Percentiles rank a stretch among this genome's conserved stretches.
Conservation (phyloP, 2,797 vertebrate genomes). For the Nyctibius grandis region DNA sequence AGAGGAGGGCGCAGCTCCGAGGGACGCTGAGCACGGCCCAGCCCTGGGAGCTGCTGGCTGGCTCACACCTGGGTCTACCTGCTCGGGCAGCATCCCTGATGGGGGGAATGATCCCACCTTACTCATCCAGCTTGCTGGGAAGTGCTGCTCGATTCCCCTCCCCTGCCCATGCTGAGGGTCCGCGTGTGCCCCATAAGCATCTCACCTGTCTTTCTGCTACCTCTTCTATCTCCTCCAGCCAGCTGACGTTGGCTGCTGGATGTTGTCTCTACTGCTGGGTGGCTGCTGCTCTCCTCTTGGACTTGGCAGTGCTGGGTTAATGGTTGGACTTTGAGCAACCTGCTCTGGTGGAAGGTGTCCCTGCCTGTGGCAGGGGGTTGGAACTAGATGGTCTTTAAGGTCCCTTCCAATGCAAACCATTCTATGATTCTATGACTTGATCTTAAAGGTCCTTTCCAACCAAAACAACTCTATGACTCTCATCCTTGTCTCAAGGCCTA, state of each 20-base stretch:
- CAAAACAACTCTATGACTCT: too few species aligned
- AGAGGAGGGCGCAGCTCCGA: background rate
- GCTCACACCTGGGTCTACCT: background rate
- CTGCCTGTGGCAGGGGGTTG: too few species aligned
- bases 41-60: background rate
- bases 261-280: background rate
- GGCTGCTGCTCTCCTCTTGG: background rate
- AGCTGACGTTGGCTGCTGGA: fast-evolving
- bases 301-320: too few species aligned
- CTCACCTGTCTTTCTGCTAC: background rate
- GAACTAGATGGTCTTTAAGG: too few species aligned
- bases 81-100: background rate
- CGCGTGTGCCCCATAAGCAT: fast-evolving
- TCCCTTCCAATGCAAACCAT: too few species aligned
- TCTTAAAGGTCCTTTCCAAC: too few species aligned
- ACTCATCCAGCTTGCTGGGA: background rate
- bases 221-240: background rate
- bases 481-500: background rate
- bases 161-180: background rate
- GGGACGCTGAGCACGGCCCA: background rate
- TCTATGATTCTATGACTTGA: too few species aligned
- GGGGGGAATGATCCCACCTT: background rate
- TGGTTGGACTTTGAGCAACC: too few species aligned
- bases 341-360: too few species aligned
- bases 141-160: fast-evolving